Conservation (phyloP, 2,888 invertebrate genomes). For the Bombylius major region DNA sequence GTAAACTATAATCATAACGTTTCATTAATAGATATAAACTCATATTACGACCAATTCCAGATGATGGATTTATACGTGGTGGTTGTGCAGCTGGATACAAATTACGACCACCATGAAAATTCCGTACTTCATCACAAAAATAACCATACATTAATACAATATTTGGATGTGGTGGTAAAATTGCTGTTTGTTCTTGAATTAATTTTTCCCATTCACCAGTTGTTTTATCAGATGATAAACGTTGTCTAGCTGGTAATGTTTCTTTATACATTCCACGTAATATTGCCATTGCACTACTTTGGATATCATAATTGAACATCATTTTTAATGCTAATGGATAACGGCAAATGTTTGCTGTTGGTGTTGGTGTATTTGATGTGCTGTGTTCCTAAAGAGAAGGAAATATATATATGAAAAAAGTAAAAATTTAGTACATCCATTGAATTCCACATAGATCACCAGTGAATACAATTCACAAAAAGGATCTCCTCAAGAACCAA, state of each 20-base stretch:
- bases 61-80: conserved; percentile 53
- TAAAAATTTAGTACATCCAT: too few relatives aligned
- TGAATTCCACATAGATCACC: too few relatives aligned
- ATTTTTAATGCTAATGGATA: conserved; percentile 73
- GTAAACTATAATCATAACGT: conserved; percentile 52
- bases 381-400: too few relatives aligned
- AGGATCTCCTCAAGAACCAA: too few relatives aligned
- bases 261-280: conserved; percentile 69
- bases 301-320: conserved; percentile 84
- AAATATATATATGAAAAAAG: too few relatives aligned
- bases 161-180: conserved; percentile 67
- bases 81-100: conserved; percentile 75
- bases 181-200: conserved; percentile 41
- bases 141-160: conserved; percentile 69
- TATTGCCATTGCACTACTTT: conserved; percentile 66
- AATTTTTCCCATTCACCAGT: conserved; percentile 44
- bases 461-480: too few relatives aligned
- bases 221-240: conserved; percentile 32
- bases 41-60: conserved; percentile 70
- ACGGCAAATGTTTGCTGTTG: conserved; percentile 19
- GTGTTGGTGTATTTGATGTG: conserved; percentile 11
- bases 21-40: conserved; percentile 81
- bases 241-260: conserved; percentile 57
- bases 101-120: conserved; percentile 44
- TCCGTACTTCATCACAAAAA: conserved; percentile 65